A percentile compares a stretch with the other conserved stretches of the same genome.
phyloP scores from a whole-genome alignment of 2,888 invertebrate species.

The Lypha dubia region DNA sequence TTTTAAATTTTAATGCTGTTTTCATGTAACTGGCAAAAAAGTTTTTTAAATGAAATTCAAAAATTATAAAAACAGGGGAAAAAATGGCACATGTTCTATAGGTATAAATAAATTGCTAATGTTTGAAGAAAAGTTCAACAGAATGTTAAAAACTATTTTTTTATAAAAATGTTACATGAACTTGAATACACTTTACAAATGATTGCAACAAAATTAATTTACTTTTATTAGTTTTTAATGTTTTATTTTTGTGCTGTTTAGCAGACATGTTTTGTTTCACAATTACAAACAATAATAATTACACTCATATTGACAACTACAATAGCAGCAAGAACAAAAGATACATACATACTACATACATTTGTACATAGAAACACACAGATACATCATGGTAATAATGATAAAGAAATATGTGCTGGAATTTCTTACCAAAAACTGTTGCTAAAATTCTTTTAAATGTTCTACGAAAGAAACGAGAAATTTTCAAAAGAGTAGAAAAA shows the following conservation, averaged over 20 bases:
- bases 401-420: constrained; percentile 4
- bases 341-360: too few relatives aligned
- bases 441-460: constrained; percentile 27
- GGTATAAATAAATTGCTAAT: too few relatives aligned
- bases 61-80: too few relatives aligned
- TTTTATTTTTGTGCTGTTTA: constrained; percentile 13
- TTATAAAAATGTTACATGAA: background rate
- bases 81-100: too few relatives aligned
- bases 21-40: background rate
- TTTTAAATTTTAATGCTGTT: background rate
- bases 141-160: background rate
- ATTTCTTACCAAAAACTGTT: constrained; percentile 41
- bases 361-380: too few relatives aligned
- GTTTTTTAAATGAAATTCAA: too few relatives aligned
- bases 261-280: constrained; percentile 48
- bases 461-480: background rate
- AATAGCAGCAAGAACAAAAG: background rate
- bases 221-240: background rate
- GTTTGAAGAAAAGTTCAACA: background rate
- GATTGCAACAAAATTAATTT: background rate
- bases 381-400: constrained; percentile 45
- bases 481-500: background rate
- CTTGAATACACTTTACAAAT: background rate
- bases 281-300: constrained; percentile 55
- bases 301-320: constrained; percentile 43